Evolutionary conservation across 2,888 invertebrate genomes (phyloP).

Genomic region (Papilio protenor): DNA sequence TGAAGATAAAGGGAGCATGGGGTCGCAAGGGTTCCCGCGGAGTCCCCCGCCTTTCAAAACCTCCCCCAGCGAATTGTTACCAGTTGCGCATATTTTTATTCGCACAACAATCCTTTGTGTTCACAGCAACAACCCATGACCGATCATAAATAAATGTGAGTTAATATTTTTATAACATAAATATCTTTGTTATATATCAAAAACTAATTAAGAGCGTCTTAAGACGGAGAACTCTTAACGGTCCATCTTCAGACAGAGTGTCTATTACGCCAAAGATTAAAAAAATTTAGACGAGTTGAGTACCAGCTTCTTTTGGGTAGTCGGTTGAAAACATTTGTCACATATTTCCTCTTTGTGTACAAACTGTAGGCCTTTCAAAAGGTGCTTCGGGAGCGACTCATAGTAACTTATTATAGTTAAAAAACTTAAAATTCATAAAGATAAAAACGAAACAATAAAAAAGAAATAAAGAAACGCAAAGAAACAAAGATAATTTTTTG

Average conservation of each 20-base stretch:
- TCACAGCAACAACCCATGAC: conserved; percentile 13
- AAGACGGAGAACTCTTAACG: too few species aligned
- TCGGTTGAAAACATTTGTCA: too few species aligned
- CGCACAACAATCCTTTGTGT: conserved; percentile 59
- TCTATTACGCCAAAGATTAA: too few species aligned
- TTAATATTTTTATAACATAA: neutral
- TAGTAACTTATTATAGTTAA: neutral
- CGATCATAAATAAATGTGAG: conserved; percentile 5
- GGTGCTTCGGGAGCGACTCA: too few species aligned
- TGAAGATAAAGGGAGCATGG: conserved; percentile 76
- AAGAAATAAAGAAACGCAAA: conserved; percentile 20
- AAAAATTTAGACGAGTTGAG: too few species aligned
- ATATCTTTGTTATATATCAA: too few species aligned
- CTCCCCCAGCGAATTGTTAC: conserved; percentile 78
- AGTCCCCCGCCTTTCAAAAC: conserved; percentile 69
- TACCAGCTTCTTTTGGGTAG: too few species aligned
- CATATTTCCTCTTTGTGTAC: too few species aligned
- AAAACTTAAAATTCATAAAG: neutral
- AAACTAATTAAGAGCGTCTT: too few species aligned
- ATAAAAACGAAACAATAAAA: conserved; percentile 12
- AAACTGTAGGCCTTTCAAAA: too few species aligned
- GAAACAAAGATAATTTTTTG: conserved; percentile 57
- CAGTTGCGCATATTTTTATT: conserved; percentile 79
- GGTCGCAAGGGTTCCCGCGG: conserved; percentile 70
- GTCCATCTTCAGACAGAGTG: too few species aligned